phyloP scores from a whole-genome alignment of 2,797 vertebrate genomes.

The Alca torda region DNA sequence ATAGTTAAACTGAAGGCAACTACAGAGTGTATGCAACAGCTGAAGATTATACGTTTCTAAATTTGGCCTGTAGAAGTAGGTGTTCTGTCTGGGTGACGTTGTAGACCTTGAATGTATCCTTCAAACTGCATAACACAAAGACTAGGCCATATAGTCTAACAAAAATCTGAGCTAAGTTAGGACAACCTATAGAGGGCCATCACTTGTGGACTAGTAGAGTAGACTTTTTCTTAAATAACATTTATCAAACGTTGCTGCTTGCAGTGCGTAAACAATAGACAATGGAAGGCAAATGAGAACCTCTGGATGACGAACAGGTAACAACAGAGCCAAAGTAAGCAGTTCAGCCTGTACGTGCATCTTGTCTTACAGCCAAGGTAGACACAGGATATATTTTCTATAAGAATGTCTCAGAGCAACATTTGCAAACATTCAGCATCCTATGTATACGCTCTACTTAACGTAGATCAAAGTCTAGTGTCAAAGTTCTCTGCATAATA shows the following conservation, averaged over 20 bases:
- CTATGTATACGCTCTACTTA: neutral
- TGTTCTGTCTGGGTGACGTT: neutral
- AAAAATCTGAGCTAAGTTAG: neutral
- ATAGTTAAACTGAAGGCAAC: neutral
- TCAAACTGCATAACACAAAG: neutral
- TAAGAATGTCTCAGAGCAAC: neutral
- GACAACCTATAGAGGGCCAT: rapidly evolving
- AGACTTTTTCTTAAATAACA: neutral
- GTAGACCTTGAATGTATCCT: neutral
- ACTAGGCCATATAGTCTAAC: rapidly evolving
- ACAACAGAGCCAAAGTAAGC: neutral
- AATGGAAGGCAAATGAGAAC: neutral
- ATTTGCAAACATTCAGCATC: neutral
- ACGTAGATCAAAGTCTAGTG: conserved; percentile 29
- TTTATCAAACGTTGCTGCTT: neutral
- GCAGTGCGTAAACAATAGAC: neutral
- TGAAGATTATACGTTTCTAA: neutral
- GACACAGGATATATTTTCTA: neutral
- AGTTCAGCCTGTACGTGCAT: neutral
- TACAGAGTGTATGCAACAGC: rapidly evolving
- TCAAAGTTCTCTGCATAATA: conserved; percentile 38
- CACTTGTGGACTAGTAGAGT: neutral
- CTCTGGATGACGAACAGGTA: neutral
- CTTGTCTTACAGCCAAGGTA: neutral
- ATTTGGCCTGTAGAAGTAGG: neutral